Percentiles rank a stretch among this genome's conserved stretches.
Conservation (phyloP, 2,113 vertebrate genomes). For the Todiramphus saurophagus region DNA sequence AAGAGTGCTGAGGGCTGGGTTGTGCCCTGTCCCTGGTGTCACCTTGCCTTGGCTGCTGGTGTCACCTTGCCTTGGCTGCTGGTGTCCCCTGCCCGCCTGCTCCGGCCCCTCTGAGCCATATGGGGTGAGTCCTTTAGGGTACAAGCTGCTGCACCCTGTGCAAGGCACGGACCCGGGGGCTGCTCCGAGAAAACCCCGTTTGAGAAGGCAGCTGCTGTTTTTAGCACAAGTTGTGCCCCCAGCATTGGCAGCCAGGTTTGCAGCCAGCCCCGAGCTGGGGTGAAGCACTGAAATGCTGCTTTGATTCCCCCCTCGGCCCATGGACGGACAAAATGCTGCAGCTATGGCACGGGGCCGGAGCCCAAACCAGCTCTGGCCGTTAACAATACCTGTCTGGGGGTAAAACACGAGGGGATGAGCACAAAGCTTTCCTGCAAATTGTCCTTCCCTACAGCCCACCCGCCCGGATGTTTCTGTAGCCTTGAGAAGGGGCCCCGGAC, state of each 20-base stretch:
- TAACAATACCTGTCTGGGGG: accelerated
- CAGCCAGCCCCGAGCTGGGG: neutral
- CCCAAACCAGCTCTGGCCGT: neutral
- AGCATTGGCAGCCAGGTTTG: neutral
- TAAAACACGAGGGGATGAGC: neutral
- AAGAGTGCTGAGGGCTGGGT: neutral
- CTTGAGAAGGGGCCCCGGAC: neutral
- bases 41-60: neutral
- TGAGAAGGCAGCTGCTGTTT: neutral
- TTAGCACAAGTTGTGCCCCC: accelerated
- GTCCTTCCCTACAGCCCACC: neutral
- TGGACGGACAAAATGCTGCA: neutral
- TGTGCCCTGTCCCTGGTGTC: neutral
- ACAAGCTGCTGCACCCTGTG: accelerated
- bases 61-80: accelerated
- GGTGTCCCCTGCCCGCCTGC: neutral
- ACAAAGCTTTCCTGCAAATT: neutral
- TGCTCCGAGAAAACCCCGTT: accelerated
- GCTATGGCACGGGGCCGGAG: neutral
- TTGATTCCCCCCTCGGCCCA: neutral
- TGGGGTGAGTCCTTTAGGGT: neutral
- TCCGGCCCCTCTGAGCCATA: accelerated
- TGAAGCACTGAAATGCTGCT: neutral
- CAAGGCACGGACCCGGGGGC: accelerated
- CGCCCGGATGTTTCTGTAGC: accelerated